Conservation (phyloP, 2,797 vertebrate genomes). For the Parambassis ranga region DNA sequence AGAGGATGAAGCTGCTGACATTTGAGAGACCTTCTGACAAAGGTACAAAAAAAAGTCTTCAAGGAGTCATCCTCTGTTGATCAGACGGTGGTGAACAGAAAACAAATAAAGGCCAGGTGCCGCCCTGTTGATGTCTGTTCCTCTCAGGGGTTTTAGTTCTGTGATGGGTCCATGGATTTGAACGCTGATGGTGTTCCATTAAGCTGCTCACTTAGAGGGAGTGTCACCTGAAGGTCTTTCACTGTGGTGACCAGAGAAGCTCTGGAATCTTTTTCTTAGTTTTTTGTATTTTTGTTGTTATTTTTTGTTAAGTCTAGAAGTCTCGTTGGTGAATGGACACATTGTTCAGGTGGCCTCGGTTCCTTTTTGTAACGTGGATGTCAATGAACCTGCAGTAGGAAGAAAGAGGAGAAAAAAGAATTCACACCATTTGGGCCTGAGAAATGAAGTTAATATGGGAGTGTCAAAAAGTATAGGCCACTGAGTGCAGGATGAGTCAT, state of each 20-base stretch:
- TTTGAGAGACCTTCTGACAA: slow-evolving; percentile 53
- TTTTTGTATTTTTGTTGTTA: not conserved
- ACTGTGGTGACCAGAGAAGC: slow-evolving; percentile 11
- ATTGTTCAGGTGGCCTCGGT: slow-evolving; percentile 64
- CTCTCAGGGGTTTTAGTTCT: slow-evolving; percentile 32
- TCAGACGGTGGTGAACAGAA: slow-evolving; percentile 8
- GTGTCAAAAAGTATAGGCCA: too few species aligned
- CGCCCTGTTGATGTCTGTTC: slow-evolving; percentile 31
- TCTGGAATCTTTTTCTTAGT: too few species aligned
- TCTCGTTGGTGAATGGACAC: slow-evolving; percentile 63
- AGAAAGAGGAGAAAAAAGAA: slow-evolving; percentile 15
- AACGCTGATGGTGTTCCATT: slow-evolving; percentile 33
- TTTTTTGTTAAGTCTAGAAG: slow-evolving; percentile 43
- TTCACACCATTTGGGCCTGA: too few species aligned
- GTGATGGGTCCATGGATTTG: slow-evolving; percentile 28
- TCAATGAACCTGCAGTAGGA: slow-evolving; percentile 68
- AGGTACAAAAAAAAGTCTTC: slow-evolving; percentile 43
- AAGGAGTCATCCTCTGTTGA: slow-evolving; percentile 30
- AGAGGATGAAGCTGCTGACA: slow-evolving; percentile 54
- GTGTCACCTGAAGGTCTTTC: slow-evolving; percentile 27
- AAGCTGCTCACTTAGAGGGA: slow-evolving; percentile 37
- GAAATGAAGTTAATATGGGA: too few species aligned
- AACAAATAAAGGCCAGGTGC: slow-evolving; percentile 23
- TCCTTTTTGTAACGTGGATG: slow-evolving; percentile 59
- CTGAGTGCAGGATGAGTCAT: too few species aligned